A percentile compares a stretch with the other conserved stretches of the same genome.
These are phyloP conservation scores for Pelobates cultripes DNA, from an alignment of 2,797 vertebrate species.

Conservation along the genomic window DNA sequence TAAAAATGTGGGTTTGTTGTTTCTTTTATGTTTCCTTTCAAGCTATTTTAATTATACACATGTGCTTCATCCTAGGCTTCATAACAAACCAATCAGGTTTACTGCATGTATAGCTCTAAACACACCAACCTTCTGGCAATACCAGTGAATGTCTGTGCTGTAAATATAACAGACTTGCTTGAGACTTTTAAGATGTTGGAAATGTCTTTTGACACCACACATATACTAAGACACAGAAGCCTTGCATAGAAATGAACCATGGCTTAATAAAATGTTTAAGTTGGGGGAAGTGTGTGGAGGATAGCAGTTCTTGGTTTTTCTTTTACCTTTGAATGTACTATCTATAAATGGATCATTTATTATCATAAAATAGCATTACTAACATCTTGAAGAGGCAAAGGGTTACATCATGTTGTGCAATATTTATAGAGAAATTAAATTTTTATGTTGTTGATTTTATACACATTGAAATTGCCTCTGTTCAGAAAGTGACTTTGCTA, in stretches of 20 bases:
- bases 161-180: constrained; percentile 68
- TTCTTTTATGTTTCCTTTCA: constrained; percentile 77
- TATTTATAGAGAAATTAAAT: too few species aligned
- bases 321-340: too few species aligned
- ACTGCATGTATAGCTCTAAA: constrained; percentile 63
- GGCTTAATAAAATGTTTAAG: not conserved
- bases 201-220: constrained; percentile 64
- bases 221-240: constrained; percentile 57
- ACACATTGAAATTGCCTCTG: not conserved
- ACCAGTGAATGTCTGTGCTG: constrained; percentile 63
- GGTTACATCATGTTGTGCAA: too few species aligned
- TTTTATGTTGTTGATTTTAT: too few species aligned
- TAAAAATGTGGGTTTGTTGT: constrained; percentile 70
- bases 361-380: too few species aligned
- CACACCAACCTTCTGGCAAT: constrained; percentile 66
- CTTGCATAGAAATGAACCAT: constrained; percentile 62
- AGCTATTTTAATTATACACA: constrained; percentile 75
- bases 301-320: too few species aligned
- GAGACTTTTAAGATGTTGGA: constrained; percentile 70
- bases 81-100: constrained; percentile 64
- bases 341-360: too few species aligned
- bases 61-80: constrained; percentile 68
- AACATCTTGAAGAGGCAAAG: too few species aligned
- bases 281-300: too few species aligned
- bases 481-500: not conserved